Evolutionary conservation across 1,140 invertebrate genomes (phyloP).

Genomic region (Macrobrachium nipponense): DNA sequence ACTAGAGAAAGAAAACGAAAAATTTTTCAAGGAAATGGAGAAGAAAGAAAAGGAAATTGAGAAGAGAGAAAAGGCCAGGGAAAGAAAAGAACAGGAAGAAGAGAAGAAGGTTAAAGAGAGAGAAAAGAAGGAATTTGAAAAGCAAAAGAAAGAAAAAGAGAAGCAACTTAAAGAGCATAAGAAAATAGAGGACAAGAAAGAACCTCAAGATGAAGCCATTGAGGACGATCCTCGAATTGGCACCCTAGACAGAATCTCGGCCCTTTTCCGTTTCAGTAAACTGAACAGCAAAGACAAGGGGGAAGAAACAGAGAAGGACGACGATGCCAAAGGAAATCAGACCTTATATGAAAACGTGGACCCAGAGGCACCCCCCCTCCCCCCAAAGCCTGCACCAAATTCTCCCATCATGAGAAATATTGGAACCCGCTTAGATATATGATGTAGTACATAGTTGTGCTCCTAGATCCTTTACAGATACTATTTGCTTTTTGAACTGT

Average conservation of each 20-base stretch:
- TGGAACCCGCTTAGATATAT: slow-evolving; percentile 56
- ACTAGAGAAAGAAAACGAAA: slow-evolving; percentile 3
- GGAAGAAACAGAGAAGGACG: slow-evolving; percentile 14
- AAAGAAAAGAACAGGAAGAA: slow-evolving; percentile 29
- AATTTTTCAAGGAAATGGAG: slow-evolving; percentile 11
- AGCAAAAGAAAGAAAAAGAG: slow-evolving; percentile 37
- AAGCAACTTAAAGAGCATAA: slow-evolving; percentile 40
- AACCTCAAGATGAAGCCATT: neutral
- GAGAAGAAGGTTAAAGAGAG: slow-evolving; percentile 35
- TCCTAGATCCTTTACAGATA: neutral
- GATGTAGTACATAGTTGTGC: neutral
- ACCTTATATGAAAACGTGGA: neutral
- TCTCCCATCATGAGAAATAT: slow-evolving; percentile 59
- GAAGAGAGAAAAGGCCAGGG: slow-evolving; percentile 1
- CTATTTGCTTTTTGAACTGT: neutral
- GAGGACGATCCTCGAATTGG: slow-evolving; percentile 47
- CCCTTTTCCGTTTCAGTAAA: slow-evolving; percentile 57
- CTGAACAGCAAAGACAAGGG: slow-evolving; percentile 42
- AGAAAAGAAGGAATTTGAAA: slow-evolving; percentile 30
- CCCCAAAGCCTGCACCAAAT: slow-evolving; percentile 53
- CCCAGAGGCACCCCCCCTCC: slow-evolving; percentile 51
- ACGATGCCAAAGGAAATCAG: neutral
- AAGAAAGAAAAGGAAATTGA: slow-evolving; percentile 19
- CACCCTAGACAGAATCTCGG: slow-evolving; percentile 57
- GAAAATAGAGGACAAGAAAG: slow-evolving; percentile 19